These are phyloP conservation scores for Chrysotoxum bicinctum DNA, from an alignment of 2,888 invertebrate genomes.

Conservation along the genomic window DNA sequence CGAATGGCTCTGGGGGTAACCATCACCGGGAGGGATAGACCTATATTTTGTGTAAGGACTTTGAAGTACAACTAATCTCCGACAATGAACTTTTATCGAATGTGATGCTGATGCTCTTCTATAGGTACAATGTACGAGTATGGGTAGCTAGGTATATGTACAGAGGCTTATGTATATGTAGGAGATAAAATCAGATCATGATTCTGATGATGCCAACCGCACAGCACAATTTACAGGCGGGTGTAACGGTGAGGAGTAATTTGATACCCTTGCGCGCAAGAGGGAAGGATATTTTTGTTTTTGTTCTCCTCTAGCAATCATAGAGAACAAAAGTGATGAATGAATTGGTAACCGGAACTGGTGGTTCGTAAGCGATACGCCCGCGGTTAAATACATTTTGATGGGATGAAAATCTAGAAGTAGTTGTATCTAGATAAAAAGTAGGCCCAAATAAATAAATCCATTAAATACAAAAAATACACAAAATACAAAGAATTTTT, in stretches of 20 bases:
- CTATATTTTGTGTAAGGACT: conserved; percentile 47
- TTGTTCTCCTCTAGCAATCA: conserved; percentile 14
- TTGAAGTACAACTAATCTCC: conserved; percentile 58
- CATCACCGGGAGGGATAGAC: conserved; percentile 5
- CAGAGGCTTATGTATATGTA: background rate
- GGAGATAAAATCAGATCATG: background rate
- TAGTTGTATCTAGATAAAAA: background rate
- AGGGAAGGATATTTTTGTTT: conserved; percentile 17
- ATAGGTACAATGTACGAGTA: too few relatives aligned
- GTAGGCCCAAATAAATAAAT: background rate
- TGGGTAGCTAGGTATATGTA: background rate
- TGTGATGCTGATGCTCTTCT: conserved; percentile 37
- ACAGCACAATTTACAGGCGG: conserved; percentile 26
- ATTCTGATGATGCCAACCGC: conserved; percentile 7
- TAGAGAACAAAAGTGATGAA: conserved; percentile 47
- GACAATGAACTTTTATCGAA: conserved; percentile 51
- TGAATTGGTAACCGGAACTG: conserved; percentile 68
- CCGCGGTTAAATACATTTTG: conserved; percentile 26
- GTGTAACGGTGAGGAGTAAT: conserved; percentile 40
- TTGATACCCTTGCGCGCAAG: conserved; percentile 52
- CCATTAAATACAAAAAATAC: too few relatives aligned
- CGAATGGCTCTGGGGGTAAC: background rate
- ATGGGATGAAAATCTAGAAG: background rate
- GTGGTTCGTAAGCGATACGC: conserved; percentile 64
- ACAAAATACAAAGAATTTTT: too few relatives aligned